These are phyloP conservation scores for Hestina assimilis DNA, from an alignment of 1,140 invertebrate species.

Conservation along the genomic window DNA sequence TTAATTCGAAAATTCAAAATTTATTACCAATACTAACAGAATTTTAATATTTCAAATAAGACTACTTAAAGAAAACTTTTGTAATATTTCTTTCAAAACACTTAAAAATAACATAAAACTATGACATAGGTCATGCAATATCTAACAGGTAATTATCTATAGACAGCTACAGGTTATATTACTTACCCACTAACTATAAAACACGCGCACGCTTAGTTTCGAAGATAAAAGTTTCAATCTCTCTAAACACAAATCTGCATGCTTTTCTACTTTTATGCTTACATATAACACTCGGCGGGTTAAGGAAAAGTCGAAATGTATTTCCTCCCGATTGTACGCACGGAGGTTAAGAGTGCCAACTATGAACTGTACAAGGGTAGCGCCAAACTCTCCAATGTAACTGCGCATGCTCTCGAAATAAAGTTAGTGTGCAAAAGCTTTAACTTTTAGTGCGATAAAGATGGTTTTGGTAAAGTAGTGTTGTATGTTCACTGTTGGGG, in stretches of 20 bases:
- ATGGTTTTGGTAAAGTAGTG: neutral
- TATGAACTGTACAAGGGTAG: slow-evolving; percentile 41
- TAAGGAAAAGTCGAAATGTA: slow-evolving; percentile 43
- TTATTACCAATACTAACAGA: too few relatives aligned
- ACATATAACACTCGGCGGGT: slow-evolving; percentile 62
- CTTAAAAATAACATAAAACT: slow-evolving; percentile 1
- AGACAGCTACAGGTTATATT: slow-evolving; percentile 34
- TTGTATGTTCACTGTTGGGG: neutral
- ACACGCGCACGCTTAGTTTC: slow-evolving; percentile 54
- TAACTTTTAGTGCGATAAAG: slow-evolving; percentile 25
- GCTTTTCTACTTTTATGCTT: slow-evolving; percentile 65
- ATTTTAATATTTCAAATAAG: neutral
- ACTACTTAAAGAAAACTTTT: neutral
- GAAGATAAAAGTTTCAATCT: slow-evolving; percentile 38
- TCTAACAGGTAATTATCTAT: slow-evolving; percentile 28
- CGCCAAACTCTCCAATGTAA: slow-evolving; percentile 34
- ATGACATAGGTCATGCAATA: slow-evolving; percentile 31
- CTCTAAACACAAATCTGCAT: slow-evolving; percentile 65
- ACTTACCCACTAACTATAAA: slow-evolving; percentile 53
- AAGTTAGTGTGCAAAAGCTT: slow-evolving; percentile 36
- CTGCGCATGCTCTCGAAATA: slow-evolving; percentile 47
- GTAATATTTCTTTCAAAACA: neutral
- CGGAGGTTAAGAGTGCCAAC: slow-evolving; percentile 35
- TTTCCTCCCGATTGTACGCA: slow-evolving; percentile 35
- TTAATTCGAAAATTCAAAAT: too few relatives aligned